Evolutionary conservation across 2,797 vertebrate species (phyloP).

Genomic region (Enteromius viviparus): DNA sequence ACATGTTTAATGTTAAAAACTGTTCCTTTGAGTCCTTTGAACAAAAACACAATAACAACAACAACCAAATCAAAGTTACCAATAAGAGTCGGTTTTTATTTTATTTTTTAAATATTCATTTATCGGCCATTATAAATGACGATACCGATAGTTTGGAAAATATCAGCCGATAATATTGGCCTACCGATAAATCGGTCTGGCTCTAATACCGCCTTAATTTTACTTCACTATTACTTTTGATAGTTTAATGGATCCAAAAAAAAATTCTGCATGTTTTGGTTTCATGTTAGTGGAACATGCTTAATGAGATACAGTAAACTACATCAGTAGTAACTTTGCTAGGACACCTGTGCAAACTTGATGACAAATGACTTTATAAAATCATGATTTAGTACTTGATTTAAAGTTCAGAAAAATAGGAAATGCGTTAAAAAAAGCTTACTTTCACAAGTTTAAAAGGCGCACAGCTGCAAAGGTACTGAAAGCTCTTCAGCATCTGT

Average conservation of each 20-base stretch:
- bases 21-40: not conserved
- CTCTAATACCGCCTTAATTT: not conserved
- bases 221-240: not conserved
- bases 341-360: not conserved
- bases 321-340: not conserved
- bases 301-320: not conserved
- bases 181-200: too few species aligned
- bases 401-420: not conserved
- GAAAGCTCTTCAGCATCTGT: slow-evolving; percentile 28
- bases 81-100: too few species aligned
- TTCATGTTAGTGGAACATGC: not conserved
- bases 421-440: not conserved
- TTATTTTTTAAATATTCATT: too few species aligned
- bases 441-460: not conserved
- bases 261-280: not conserved
- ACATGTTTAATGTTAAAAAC: not conserved
- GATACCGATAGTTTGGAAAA: too few species aligned
- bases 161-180: too few species aligned
- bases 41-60: not conserved
- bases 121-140: too few species aligned
- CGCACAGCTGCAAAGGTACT: not conserved
- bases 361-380: not conserved
- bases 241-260: not conserved
- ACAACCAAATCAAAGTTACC: too few species aligned
- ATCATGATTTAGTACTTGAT: not conserved